Evolutionary conservation across 2,888 invertebrate genomes (phyloP).

Genomic region (Aporophyla nigra): DNA sequence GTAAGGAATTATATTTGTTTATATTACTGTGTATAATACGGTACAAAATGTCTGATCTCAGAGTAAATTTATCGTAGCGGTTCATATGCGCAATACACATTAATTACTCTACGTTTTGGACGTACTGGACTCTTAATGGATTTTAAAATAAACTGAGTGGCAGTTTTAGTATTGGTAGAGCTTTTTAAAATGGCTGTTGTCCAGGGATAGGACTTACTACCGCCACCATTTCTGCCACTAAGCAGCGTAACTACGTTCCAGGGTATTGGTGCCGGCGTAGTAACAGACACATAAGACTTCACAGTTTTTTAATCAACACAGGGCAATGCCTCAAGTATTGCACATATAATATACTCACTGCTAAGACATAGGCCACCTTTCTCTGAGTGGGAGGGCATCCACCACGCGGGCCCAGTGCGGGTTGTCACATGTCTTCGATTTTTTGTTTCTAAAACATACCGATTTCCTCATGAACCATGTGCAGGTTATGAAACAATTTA

Average conservation of each 20-base stretch:
- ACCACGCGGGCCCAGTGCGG: too few relatives aligned
- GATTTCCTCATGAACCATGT: too few relatives aligned
- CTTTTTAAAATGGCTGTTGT: neutral
- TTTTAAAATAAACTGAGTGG: constrained; percentile 19
- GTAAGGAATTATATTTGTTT: constrained; percentile 21
- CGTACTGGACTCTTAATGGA: neutral
- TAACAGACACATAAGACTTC: too few relatives aligned
- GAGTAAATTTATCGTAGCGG: constrained; percentile 13
- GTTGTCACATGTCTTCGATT: too few relatives aligned
- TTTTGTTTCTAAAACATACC: too few relatives aligned
- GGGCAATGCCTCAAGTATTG: neutral
- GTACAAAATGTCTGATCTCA: constrained; percentile 14
- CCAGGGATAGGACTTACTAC: neutral
- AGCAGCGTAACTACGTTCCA: neutral
- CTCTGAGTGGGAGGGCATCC: too few relatives aligned
- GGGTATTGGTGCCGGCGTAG: neutral
- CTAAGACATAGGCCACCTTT: too few relatives aligned
- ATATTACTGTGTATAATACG: constrained; percentile 8
- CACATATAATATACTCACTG: too few relatives aligned
- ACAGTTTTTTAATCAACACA: neutral
- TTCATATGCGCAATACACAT: constrained; percentile 11
- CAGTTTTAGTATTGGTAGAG: neutral
- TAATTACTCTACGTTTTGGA: constrained; percentile 15
- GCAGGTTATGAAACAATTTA: too few relatives aligned
- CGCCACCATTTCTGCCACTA: neutral